Percentiles rank a stretch among this genome's conserved stretches.
Evolutionary conservation across 2,888 invertebrate species (phyloP).

Genomic region (Dasysyrphus albostriatus): DNA sequence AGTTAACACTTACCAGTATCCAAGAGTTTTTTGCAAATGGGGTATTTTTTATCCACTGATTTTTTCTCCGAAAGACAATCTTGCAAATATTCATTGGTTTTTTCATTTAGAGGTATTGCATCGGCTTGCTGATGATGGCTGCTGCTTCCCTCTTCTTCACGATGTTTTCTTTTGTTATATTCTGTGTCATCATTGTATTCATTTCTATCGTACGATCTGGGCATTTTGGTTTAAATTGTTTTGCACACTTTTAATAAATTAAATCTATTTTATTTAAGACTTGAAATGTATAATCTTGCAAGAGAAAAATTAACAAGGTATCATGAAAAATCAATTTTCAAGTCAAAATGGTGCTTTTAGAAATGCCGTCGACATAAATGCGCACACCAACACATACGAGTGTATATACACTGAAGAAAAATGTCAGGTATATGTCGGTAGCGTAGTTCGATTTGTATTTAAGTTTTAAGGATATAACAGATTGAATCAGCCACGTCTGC

Average conservation of each 20-base stretch:
- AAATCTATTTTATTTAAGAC: not conserved
- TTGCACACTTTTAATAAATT: constrained; percentile 2
- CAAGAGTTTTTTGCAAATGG: constrained; percentile 88
- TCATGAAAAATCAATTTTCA: constrained; percentile 12
- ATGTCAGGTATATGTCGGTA: not conserved
- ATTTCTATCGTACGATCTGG: constrained; percentile 82
- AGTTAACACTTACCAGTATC: constrained; percentile 87
- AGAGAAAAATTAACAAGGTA: not conserved
- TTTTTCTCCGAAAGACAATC: constrained; percentile 90
- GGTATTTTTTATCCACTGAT: constrained; percentile 87
- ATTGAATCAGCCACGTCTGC: no score
- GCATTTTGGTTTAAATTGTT: constrained; percentile 78
- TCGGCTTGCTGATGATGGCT: constrained; percentile 78
- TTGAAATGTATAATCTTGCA: not conserved
- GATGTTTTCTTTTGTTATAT: constrained; percentile 82
- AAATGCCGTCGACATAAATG: not conserved
- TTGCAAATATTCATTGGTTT: constrained; percentile 90
- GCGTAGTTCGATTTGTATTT: no score
- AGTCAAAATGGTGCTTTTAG: constrained; percentile 10
- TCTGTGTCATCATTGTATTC: constrained; percentile 82
- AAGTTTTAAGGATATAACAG: no score
- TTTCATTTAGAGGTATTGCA: constrained; percentile 86
- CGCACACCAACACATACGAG: no score
- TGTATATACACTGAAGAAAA: no score
- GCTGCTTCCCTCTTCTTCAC: constrained; percentile 80